phyloP scores from a whole-genome alignment of 2,797 vertebrate species.

The Enteromius fasciolatus region DNA sequence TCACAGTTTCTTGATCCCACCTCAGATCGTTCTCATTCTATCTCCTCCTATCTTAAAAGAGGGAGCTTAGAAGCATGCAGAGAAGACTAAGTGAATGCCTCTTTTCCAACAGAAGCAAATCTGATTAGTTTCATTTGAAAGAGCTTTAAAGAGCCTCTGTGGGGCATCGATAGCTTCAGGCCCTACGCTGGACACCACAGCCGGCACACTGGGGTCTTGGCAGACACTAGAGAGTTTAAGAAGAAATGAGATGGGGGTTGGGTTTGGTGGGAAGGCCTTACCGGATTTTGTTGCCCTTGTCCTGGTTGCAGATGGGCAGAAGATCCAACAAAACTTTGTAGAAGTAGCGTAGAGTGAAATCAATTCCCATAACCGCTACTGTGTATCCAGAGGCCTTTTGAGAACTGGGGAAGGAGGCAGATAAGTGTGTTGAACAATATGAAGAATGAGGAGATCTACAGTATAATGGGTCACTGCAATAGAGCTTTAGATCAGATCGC shows the following conservation, averaged over 20 bases:
- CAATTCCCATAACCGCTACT: slow-evolving; percentile 96
- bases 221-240: slow-evolving; percentile 5
- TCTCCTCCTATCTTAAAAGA: slow-evolving; percentile 41
- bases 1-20: slow-evolving; percentile 37
- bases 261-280: slow-evolving; percentile 61
- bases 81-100: slow-evolving; percentile 47
- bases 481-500: slow-evolving; percentile 10
- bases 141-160: slow-evolving; percentile 52
- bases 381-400: slow-evolving; percentile 91
- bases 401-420: slow-evolving; percentile 71
- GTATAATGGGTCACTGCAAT: not conserved
- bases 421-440: slow-evolving; percentile 7
- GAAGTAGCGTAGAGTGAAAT: slow-evolving; percentile 97
- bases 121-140: slow-evolving; percentile 63
- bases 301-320: slow-evolving; percentile 95
- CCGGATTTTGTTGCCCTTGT: slow-evolving; percentile 98
- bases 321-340: slow-evolving; percentile 97
- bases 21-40: slow-evolving; percentile 42
- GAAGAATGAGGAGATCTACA: slow-evolving; percentile 10
- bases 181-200: slow-evolving; percentile 33
- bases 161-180: slow-evolving; percentile 47
- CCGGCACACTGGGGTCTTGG: slow-evolving; percentile 36
- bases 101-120: slow-evolving; percentile 60
- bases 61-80: slow-evolving; percentile 42
- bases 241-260: not conserved